phyloP scores from a whole-genome alignment of 2,113 vertebrate species.

The Lagenorhynchus albirostris region DNA sequence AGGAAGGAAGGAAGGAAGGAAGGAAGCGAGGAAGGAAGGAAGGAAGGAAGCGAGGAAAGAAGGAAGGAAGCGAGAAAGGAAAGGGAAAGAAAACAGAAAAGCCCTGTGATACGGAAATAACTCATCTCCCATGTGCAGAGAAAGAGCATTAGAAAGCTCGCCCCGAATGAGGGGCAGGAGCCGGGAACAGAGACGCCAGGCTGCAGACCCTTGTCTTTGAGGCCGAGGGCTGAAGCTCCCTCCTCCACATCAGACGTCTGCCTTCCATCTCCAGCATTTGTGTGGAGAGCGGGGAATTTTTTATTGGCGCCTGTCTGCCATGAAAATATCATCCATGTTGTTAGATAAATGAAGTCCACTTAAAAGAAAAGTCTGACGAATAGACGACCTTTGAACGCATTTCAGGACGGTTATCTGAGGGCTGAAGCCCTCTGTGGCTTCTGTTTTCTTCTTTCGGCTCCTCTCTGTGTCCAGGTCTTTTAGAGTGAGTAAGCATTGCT shows the following conservation, averaged over 20 bases:
- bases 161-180: rapidly evolving
- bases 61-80: no score
- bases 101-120: rapidly evolving
- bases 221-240: rapidly evolving
- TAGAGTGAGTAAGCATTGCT: neutral
- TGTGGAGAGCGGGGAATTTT: neutral
- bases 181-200: rapidly evolving
- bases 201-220: rapidly evolving
- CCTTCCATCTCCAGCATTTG: rapidly evolving
- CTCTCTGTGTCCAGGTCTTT: neutral
- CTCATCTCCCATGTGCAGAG: rapidly evolving
- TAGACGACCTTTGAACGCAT: rapidly evolving
- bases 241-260: rapidly evolving
- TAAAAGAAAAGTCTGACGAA: neutral
- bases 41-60: no score
- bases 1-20: neutral
- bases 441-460: neutral
- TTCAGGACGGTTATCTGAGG: rapidly evolving
- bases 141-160: rapidly evolving
- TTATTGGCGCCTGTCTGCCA: rapidly evolving
- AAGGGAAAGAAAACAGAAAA: neutral
- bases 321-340: rapidly evolving
- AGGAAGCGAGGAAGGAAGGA: no score
- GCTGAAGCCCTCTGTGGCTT: rapidly evolving
- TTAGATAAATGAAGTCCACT: neutral